These are phyloP conservation scores for Scarus forsteni DNA, from an alignment of 2,797 vertebrate genomes.

Conservation along the genomic window DNA sequence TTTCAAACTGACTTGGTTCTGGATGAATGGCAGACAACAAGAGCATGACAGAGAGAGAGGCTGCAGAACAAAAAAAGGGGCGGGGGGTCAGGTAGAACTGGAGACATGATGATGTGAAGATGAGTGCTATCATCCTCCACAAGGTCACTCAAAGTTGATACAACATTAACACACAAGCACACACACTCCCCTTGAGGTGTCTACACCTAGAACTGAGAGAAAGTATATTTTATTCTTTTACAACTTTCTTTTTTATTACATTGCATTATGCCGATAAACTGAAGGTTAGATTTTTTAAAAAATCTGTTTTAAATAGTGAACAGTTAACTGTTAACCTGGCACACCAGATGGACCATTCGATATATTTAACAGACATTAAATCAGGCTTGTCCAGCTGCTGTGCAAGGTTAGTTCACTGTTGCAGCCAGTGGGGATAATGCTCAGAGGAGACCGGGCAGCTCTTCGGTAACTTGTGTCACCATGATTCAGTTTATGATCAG, in stretches of 20 bases:
- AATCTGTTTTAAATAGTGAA: no score
- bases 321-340: no score
- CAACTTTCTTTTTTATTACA: conserved; percentile 6
- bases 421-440: neutral
- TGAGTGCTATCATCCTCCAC: conserved; percentile 52
- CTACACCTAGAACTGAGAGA: conserved; percentile 1
- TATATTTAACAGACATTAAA: no score
- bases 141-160: conserved; percentile 52
- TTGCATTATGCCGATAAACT: conserved; percentile 15
- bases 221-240: neutral
- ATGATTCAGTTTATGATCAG: conserved; percentile 26
- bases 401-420: no score
- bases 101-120: conserved; percentile 64
- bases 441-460: conserved; percentile 2
- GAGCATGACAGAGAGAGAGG: conserved; percentile 38
- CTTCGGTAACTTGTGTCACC: neutral
- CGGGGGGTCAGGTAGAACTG: conserved; percentile 43
- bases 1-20: conserved; percentile 17
- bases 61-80: conserved; percentile 29
- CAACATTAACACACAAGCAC: conserved; percentile 1
- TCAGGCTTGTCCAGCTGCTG: no score
- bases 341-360: no score
- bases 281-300: conserved; percentile 22
- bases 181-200: conserved; percentile 16
- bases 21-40: conserved; percentile 41